A percentile compares a stretch with the other conserved stretches of the same genome.
Conservation (phyloP, 2,797 vertebrate species). For the Microcaecilia unicolor region DNA sequence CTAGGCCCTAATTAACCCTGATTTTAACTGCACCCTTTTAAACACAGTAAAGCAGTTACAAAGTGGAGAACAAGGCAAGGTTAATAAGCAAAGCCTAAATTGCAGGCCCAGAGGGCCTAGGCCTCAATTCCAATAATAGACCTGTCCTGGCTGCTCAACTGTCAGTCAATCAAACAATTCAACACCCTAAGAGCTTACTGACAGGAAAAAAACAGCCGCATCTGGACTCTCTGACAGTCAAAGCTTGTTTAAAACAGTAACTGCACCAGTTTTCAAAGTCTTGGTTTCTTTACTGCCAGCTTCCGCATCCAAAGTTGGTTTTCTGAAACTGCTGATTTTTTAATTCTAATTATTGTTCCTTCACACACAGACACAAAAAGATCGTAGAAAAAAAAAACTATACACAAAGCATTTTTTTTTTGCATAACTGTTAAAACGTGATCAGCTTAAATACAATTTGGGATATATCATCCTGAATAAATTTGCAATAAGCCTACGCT, state of each 20-base stretch:
- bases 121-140: slow-evolving; percentile 39
- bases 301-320: no score
- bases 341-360: no score
- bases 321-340: no score
- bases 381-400: no score
- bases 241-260: background rate
- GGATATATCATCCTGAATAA: no score
- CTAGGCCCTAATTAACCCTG: slow-evolving; percentile 71
- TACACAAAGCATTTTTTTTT: no score
- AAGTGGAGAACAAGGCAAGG: slow-evolving; percentile 44
- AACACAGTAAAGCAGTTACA: slow-evolving; percentile 59
- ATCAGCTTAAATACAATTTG: no score
- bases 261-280: no score
- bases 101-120: slow-evolving; percentile 22
- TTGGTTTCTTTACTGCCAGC: no score
- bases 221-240: background rate
- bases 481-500: no score
- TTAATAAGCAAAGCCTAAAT: slow-evolving; percentile 52
- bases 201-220: background rate
- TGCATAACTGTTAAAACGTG: no score
- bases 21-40: slow-evolving; percentile 55
- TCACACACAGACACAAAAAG: no score
- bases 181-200: slow-evolving; percentile 15
- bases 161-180: slow-evolving; percentile 56
- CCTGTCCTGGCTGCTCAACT: slow-evolving; percentile 52